Conservation (phyloP, 2,888 invertebrate genomes). For the Blera fallax region DNA sequence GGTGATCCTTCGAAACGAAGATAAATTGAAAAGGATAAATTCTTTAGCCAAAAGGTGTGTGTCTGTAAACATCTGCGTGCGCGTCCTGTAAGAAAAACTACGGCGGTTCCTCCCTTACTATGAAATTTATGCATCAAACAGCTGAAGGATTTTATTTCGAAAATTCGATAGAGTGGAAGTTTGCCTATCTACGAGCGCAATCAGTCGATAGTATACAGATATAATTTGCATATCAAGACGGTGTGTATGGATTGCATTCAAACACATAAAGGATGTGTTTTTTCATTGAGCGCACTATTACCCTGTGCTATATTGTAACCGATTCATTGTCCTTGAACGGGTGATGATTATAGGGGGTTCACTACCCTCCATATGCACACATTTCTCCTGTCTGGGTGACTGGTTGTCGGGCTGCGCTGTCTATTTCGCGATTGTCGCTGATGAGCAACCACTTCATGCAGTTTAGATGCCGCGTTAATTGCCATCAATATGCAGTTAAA, state of each 20-base stretch:
- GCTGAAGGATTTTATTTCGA: conserved; percentile 58
- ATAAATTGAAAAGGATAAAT: conserved; percentile 49
- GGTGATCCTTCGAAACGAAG: conserved; percentile 35
- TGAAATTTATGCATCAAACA: conserved; percentile 54
- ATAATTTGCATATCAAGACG: conserved; percentile 70
- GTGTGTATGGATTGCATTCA: conserved; percentile 54
- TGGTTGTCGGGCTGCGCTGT: too few relatives aligned
- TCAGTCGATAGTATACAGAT: conserved; percentile 53
- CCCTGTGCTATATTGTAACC: conserved; percentile 53
- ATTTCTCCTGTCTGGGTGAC: background rate
- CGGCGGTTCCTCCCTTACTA: conserved; percentile 33
- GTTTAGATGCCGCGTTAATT: conserved; percentile 57
- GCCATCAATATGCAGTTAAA: conserved; percentile 71
- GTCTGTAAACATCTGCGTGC: conserved; percentile 65
- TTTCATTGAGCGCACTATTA: conserved; percentile 28
- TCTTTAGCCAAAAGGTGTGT: conserved; percentile 56
- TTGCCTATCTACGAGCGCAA: conserved; percentile 57
- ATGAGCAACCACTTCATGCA: conserved; percentile 51
- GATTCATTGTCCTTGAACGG: conserved; percentile 69
- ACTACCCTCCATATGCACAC: conserved; percentile 44
- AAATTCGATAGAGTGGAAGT: conserved; percentile 54
- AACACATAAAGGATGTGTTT: background rate
- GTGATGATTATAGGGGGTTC: conserved; percentile 55
- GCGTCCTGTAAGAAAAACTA: conserved; percentile 18
- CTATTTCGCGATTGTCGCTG: conserved; percentile 14